Evolutionary conservation across 2,113 vertebrate species (phyloP).

Genomic region (Mionectes macconnelli): DNA sequence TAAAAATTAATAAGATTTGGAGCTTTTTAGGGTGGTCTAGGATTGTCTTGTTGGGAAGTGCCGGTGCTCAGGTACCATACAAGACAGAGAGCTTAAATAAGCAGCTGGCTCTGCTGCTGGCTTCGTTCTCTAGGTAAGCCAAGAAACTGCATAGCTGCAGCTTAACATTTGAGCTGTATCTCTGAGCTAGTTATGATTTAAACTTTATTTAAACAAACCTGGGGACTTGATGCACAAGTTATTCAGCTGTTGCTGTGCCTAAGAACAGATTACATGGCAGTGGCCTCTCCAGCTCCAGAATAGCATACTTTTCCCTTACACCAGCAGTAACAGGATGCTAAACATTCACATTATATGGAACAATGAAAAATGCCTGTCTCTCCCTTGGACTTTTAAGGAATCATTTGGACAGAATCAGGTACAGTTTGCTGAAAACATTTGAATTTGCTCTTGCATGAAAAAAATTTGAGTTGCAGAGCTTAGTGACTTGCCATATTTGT

Average conservation of each 20-base stretch:
- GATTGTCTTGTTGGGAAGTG: not conserved
- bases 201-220: not conserved
- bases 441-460: not conserved
- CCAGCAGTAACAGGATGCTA: not conserved
- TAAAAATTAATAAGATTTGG: not conserved
- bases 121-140: not conserved
- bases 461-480: not conserved
- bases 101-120: not conserved
- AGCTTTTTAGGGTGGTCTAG: not conserved
- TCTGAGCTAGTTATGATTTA: not conserved
- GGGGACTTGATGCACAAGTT: not conserved
- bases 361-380: not conserved
- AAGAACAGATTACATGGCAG: not conserved
- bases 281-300: not conserved
- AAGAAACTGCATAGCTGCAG: not conserved
- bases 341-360: not conserved
- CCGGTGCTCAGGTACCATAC: not conserved
- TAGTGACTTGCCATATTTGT: not conserved
- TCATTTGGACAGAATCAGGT: not conserved
- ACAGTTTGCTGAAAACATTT: not conserved
- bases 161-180: not conserved
- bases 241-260: not conserved
- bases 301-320: not conserved
- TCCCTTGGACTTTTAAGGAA: not conserved
- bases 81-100: not conserved